These are phyloP conservation scores for Pasiphila rectangulata DNA, from an alignment of 2,888 invertebrate species.

Conservation along the genomic window DNA sequence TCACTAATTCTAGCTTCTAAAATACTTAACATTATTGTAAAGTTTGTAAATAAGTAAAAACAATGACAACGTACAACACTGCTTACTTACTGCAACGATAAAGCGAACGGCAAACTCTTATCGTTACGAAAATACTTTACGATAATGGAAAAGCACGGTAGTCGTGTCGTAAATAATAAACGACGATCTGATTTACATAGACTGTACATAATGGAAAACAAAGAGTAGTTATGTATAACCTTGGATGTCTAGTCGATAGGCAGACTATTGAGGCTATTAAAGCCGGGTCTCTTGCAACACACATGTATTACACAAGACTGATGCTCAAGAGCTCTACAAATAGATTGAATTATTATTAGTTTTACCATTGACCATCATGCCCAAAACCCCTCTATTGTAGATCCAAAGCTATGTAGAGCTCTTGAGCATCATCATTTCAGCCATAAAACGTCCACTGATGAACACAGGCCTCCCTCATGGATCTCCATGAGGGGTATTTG, in stretches of 20 bases:
- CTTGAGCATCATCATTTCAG: too few species aligned
- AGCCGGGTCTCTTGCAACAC: not conserved
- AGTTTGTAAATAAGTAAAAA: too few species aligned
- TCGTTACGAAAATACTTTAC: not conserved
- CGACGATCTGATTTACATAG: slow-evolving; percentile 5
- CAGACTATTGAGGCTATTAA: slow-evolving; percentile 27
- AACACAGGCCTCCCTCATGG: too few species aligned
- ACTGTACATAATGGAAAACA: slow-evolving; percentile 23
- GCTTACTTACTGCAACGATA: not conserved
- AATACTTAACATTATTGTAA: too few species aligned
- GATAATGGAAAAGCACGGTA: not conserved
- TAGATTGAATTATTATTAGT: not conserved
- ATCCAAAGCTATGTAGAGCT: too few species aligned
- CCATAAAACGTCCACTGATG: too few species aligned
- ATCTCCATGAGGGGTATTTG: too few species aligned
- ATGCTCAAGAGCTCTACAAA: too few species aligned
- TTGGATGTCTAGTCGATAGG: slow-evolving; percentile 32
- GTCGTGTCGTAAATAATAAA: slow-evolving; percentile 6
- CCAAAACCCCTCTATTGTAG: too few species aligned
- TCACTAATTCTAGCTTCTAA: too few species aligned
- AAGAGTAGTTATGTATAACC: slow-evolving; percentile 25
- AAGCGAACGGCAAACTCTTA: slow-evolving; percentile 3
- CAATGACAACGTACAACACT: not conserved
- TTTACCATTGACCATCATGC: not conserved
- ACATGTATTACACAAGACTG: not conserved